phyloP scores from a whole-genome alignment of 1,140 invertebrate species.

The Macrosteles quadrilineatus region DNA sequence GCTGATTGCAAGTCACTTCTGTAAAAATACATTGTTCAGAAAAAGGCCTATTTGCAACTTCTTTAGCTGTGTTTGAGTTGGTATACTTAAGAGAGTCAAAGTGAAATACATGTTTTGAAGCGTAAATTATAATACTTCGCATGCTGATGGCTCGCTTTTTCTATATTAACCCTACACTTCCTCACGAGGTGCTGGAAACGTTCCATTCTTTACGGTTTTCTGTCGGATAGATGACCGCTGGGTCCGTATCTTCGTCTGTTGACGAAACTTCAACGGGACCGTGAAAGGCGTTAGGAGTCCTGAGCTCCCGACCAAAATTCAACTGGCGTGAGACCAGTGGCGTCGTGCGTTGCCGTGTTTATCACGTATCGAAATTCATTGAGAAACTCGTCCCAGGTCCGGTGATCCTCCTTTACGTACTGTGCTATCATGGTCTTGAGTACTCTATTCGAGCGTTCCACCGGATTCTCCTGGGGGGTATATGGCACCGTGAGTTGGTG shows the following conservation, averaged over 20 bases:
- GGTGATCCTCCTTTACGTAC: constrained; percentile 46
- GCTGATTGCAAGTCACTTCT: no score
- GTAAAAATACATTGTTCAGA: no score
- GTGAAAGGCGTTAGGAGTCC: constrained; percentile 31
- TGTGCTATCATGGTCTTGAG: constrained; percentile 49
- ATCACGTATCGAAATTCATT: constrained; percentile 49
- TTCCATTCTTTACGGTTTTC: neutral
- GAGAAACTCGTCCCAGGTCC: constrained; percentile 46
- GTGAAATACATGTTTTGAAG: no score
- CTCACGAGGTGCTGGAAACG: no score
- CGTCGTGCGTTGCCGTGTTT: constrained; percentile 48
- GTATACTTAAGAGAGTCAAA: no score
- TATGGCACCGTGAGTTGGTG: constrained; percentile 40
- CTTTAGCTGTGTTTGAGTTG: no score
- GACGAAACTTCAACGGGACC: neutral
- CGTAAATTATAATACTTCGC: constrained; percentile 19
- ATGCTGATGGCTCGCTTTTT: neutral
- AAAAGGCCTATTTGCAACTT: no score
- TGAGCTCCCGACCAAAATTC: constrained; percentile 48
- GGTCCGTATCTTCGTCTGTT: no score
- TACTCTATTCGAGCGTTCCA: constrained; percentile 51
- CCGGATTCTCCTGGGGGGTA: constrained; percentile 50
- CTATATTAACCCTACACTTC: neutral
- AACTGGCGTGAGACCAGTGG: constrained; percentile 49
- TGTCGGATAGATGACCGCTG: neutral